Evolutionary conservation across 2,888 invertebrate species (phyloP), one percentile per base, ranked within the genome.

Genomic region (Hecatera dysodea): DNA sequence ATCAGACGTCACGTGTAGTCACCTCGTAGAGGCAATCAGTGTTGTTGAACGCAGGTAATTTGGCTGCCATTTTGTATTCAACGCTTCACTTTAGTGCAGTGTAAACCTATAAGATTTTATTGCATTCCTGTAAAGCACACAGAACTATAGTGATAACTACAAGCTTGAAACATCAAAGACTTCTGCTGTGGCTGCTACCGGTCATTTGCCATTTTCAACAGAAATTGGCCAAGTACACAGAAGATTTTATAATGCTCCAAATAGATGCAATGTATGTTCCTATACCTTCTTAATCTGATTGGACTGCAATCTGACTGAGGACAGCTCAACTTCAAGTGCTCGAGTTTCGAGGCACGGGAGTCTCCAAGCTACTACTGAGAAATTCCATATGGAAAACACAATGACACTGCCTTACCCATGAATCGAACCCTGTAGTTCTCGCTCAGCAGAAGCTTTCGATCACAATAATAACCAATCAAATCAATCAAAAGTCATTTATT

Each of bases 1-100:
- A 46, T 78, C 52, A 63, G 17, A 63, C 48, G 66, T 78, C 78
- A 72, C 72, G 46, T 64, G 52, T 57, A 66, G 53, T 60, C 39
- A 72, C 56, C 19, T 56, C 52, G 64, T 17, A 53, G 56, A 42
- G 42, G 52, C 46, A 65, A 78, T 71, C 29, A 79, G 50, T 72
- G 48, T 27, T 46, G 59, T 60, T 24, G 39, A 55, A n/a, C 15
- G 27, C 73, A 72, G 78, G 67, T 72, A 72, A 82, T 72, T 78
- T 17, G 19, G 50, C 63, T 59, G 65, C 52, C 62, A 71, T 63
- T 62, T 66, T 59, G 65, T 19, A 36, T 50, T n/a, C n/a, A 69
- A 69, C 24, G 39, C n/a, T 44, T 33, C n/a, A 52, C 42, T 78
- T 71, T 66, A 56, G 27, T 36, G 2, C 33, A 0, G 24, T 48